Conservation (phyloP, 1,140 invertebrate species). For the Brachionus rubens region DNA sequence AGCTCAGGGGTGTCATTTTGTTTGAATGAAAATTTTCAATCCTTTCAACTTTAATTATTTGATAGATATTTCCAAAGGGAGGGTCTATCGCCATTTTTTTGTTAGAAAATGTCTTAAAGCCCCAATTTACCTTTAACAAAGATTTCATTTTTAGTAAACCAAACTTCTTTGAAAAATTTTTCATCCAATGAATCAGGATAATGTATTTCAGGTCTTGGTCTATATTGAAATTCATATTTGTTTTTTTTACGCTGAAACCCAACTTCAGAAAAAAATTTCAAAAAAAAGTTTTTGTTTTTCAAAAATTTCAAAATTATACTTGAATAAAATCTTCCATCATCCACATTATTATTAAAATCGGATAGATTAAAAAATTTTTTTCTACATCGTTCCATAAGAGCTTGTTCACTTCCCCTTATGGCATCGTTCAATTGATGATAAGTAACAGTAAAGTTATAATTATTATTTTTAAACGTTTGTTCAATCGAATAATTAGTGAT, state of each 20-base stretch:
- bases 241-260: not conserved
- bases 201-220: not conserved
- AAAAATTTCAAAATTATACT: not conserved
- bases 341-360: too few relatives aligned
- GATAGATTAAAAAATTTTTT: too few relatives aligned
- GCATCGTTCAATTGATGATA: not conserved
- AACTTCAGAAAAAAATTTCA: not conserved
- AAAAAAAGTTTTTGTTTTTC: not conserved
- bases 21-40: too few relatives aligned
- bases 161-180: conserved; percentile 60
- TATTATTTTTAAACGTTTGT: conserved; percentile 47
- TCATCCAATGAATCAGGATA: conserved; percentile 57
- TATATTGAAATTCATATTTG: conserved; percentile 48
- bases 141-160: conserved; percentile 61
- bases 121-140: conserved; percentile 55
- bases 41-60: too few relatives aligned
- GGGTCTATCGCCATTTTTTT: too few relatives aligned
- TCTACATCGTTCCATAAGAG: not conserved
- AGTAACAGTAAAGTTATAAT: not conserved
- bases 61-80: too few relatives aligned
- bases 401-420: not conserved
- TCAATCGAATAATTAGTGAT: conserved; percentile 54
- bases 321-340: too few relatives aligned
- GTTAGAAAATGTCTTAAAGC: too few relatives aligned
- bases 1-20: too few relatives aligned